Base-by-base conservation (phyloP, 1,140 invertebrate genomes). In the Drosophila kanapiae region DNA sequence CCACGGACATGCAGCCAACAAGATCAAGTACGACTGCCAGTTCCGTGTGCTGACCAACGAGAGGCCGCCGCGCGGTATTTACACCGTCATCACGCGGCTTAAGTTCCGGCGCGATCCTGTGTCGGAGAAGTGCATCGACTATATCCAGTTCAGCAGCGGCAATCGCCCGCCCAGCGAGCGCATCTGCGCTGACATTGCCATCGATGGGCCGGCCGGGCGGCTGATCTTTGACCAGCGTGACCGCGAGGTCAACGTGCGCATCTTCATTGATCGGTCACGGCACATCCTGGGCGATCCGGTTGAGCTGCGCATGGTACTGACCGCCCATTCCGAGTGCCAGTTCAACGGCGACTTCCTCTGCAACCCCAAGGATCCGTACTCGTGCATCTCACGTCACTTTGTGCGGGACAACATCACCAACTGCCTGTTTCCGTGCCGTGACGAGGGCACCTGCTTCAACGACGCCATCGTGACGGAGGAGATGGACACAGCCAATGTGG, bases 321-420 rank as follows among this genome's bases (percentile, higher is more conserved):
- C 91, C 0, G 81, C 90, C 8, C 81, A 92, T 48, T 88, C 88
- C 7, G 78, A 91, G 48, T 92, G 91, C 43, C 84, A 91, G 48
- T 71, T 78, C 45, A 65, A 82, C 16, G 76, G 83, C 0, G 91
- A 92, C 51, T 91, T 91, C 40, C 54, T 91, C 0, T 92, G 91
- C 47, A 68, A 92, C 60, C 90, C 85, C n/a, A 83, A 76, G 42
- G 81, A 92, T 49, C 79, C 67, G 40, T 86, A 90, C 49, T 91
- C 91, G 13, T 92, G 91, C 68, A 92, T 92, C 27, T 92, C 90
- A 11, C 76, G 86, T 3, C 75, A 91, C 47, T 92, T 92, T 78
- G 90, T 90, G 42, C 83, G 84, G 13, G 91, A 92, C 62, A 91
- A 92, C 38, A 79, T 92, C 38, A 91, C 84, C 2, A 92, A 92